Percentiles rank a stretch among this genome's conserved stretches.
phyloP scores from a whole-genome alignment of 2,113 vertebrate species.

The Xyliphius kryptos region DNA sequence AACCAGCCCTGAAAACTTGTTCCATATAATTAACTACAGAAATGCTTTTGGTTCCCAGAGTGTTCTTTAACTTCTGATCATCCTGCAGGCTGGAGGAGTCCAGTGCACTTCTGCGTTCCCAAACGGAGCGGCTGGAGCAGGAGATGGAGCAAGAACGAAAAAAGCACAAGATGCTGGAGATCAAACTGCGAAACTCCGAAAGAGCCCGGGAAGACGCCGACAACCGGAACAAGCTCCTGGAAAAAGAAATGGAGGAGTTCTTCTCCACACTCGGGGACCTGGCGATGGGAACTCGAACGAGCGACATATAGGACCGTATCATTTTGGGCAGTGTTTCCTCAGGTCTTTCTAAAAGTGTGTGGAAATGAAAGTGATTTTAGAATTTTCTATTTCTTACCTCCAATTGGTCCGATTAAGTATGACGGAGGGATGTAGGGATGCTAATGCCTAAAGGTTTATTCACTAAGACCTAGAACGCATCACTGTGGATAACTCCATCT shows the following conservation, averaged over 20 bases:
- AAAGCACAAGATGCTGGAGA: slow-evolving; percentile 81
- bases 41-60: neutral
- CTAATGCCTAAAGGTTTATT: neutral
- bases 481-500: slow-evolving; percentile 19
- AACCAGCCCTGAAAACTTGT: neutral
- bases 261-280: slow-evolving; percentile 84
- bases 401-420: slow-evolving; percentile 7
- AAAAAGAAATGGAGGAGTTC: slow-evolving; percentile 94
- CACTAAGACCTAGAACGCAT: slow-evolving; percentile 3
- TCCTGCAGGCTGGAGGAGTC: slow-evolving; percentile 77
- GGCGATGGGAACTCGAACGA: slow-evolving; percentile 63
- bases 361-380: neutral
- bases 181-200: slow-evolving; percentile 87
- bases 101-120: slow-evolving; percentile 68
- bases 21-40: too few species aligned
- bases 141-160: slow-evolving; percentile 86
- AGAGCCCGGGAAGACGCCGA: slow-evolving; percentile 82
- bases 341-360: slow-evolving; percentile 2
- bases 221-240: slow-evolving; percentile 81
- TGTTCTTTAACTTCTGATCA: neutral
- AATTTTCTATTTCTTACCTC: slow-evolving; percentile 1
- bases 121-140: slow-evolving; percentile 74
- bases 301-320: slow-evolving; percentile 48
- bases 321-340: slow-evolving; percentile 15
- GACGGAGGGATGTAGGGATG: neutral